phyloP scores from a whole-genome alignment of 1,140 invertebrate species.

The Dendrolimus kikuchii region DNA sequence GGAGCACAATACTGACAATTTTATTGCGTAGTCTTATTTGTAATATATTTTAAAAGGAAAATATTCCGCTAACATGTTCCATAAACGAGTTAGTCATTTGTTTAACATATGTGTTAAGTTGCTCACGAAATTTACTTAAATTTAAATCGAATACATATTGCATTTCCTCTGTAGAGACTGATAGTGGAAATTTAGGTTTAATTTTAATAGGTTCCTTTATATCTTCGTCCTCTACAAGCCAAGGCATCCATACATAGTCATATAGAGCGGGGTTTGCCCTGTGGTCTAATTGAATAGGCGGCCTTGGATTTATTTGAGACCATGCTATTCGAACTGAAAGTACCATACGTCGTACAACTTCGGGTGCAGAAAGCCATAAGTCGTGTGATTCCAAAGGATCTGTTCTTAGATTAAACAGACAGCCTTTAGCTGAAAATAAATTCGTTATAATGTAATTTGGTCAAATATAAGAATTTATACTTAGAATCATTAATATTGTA shows the following conservation, averaged over 20 bases:
- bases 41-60: slow-evolving; percentile 14
- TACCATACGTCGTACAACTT: slow-evolving; percentile 20
- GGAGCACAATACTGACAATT: background rate
- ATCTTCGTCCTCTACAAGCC: slow-evolving; percentile 19
- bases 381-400: slow-evolving; percentile 27
- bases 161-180: slow-evolving; percentile 19
- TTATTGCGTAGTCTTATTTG: background rate
- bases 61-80: slow-evolving; percentile 18
- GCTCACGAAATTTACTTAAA: slow-evolving; percentile 19
- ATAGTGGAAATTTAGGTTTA: slow-evolving; percentile 22
- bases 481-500: background rate
- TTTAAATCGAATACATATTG: slow-evolving; percentile 26
- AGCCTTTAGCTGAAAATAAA: slow-evolving; percentile 28
- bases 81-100: slow-evolving; percentile 21
- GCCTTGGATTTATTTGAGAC: slow-evolving; percentile 19
- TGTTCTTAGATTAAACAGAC: slow-evolving; percentile 24
- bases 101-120: slow-evolving; percentile 19
- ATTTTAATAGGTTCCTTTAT: slow-evolving; percentile 5
- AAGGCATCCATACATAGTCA: slow-evolving; percentile 24
- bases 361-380: slow-evolving; percentile 20
- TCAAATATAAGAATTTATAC: background rate
- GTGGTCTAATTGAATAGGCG: slow-evolving; percentile 7
- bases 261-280: slow-evolving; percentile 19
- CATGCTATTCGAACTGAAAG: slow-evolving; percentile 21
- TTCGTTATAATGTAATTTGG: background rate